Evolutionary conservation across 2,113 vertebrate species (phyloP).

Genomic region (Ellobius talpinus): DNA sequence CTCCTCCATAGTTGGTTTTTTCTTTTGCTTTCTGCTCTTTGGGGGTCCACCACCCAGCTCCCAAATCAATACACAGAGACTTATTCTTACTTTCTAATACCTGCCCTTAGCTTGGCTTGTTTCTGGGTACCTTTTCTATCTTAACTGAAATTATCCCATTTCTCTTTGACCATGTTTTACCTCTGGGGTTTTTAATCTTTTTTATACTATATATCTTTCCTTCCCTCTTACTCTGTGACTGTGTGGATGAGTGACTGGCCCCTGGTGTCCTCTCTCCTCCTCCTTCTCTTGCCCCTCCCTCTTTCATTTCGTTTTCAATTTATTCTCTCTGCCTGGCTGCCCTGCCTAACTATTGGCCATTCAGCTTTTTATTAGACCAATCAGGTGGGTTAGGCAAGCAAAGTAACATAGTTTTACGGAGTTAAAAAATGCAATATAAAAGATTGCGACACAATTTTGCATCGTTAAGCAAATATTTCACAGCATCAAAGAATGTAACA

Average conservation of each 20-base stretch:
- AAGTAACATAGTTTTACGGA: background rate
- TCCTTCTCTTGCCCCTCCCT: background rate
- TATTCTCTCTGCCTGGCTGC: background rate
- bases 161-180: background rate
- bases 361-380: background rate
- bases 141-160: background rate
- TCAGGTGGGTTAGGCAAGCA: background rate
- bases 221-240: background rate
- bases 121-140: background rate
- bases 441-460: background rate
- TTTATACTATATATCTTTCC: background rate
- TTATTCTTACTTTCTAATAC: background rate
- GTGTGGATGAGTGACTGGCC: rapidly evolving
- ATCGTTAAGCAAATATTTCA: background rate
- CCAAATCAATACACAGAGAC: background rate
- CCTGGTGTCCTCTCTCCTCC: background rate
- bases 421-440: background rate
- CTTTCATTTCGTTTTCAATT: background rate
- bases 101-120: background rate
- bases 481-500: background rate
- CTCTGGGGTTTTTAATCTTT: background rate
- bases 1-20: background rate
- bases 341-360: background rate
- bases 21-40: background rate
- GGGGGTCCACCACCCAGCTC: background rate